Conservation (phyloP, 92 coral and sea anemone genomes). For the Nematostella vectensis region DNA sequence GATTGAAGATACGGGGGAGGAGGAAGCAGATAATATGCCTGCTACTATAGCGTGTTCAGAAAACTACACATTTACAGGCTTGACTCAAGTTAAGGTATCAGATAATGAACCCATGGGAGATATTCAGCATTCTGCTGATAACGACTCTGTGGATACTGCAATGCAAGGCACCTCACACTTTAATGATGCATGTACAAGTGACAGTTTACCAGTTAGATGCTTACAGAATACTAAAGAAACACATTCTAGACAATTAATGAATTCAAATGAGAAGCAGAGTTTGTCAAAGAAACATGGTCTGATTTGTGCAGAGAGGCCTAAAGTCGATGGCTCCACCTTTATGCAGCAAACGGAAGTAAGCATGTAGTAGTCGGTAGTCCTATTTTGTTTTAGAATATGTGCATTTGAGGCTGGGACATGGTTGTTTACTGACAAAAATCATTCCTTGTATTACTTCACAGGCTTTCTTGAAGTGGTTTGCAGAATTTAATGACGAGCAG, state of each 20-base stretch:
- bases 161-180: neutral
- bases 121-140: neutral
- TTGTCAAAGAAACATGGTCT: neutral
- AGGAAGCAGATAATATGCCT: neutral
- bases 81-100: neutral
- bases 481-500: conserved; percentile 89
- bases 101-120: neutral
- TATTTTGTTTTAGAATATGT: no score
- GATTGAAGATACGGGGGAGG: neutral
- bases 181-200: neutral
- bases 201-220: neutral
- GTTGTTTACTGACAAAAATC: no score
- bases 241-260: no score
- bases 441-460: no score
- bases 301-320: conserved; percentile 14
- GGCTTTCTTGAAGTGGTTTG: conserved; percentile 72
- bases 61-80: no score
- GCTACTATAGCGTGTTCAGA: no score
- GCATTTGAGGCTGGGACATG: no score
- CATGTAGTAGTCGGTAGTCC: no score
- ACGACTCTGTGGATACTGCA: neutral
- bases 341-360: conserved; percentile 54
- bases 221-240: no score
- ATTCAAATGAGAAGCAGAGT: no score
- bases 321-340: conserved; percentile 42